A percentile compares a stretch with the other conserved stretches of the same genome.
phyloP scores from a whole-genome alignment of 53 echinoderm and acorn worm species.

The Luidia sarsii region DNA sequence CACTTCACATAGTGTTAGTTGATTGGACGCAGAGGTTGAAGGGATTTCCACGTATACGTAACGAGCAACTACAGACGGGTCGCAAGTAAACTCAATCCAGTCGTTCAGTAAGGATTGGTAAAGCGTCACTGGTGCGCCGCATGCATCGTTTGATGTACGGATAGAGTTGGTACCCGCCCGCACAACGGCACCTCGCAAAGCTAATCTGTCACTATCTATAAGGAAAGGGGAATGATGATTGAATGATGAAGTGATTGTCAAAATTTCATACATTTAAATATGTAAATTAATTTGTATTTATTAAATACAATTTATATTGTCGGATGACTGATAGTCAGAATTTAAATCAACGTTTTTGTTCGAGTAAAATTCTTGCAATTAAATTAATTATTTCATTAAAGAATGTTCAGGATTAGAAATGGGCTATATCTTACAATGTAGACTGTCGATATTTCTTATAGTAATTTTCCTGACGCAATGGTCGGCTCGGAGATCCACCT shows the following conservation, averaged over 20 bases:
- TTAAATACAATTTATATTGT: not conserved
- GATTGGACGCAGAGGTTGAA: rapidly evolving
- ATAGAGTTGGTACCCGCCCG: not conserved
- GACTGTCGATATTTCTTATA: not conserved
- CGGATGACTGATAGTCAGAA: not conserved
- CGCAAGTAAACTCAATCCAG: constrained; percentile 5
- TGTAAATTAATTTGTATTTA: not conserved
- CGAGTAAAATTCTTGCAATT: not conserved
- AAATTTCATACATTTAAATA: not conserved
- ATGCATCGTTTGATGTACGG: not conserved
- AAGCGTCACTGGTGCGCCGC: not conserved
- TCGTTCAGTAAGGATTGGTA: constrained; percentile 5
- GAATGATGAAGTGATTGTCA: not conserved
- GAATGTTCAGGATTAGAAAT: not conserved
- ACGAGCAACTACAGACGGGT: not conserved
- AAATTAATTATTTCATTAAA: not conserved
- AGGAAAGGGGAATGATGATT: not conserved
- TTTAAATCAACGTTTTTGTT: not conserved
- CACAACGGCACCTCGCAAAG: not conserved
- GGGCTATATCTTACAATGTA: not conserved
- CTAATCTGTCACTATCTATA: not conserved
- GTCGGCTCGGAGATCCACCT: constrained; percentile 11
- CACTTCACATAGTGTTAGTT: not conserved
- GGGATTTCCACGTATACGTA: not conserved
- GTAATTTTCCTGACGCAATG: constrained; percentile 5